phyloP scores from a whole-genome alignment of 2,888 invertebrate genomes.

The Chaetogeoica ovagalla region DNA sequence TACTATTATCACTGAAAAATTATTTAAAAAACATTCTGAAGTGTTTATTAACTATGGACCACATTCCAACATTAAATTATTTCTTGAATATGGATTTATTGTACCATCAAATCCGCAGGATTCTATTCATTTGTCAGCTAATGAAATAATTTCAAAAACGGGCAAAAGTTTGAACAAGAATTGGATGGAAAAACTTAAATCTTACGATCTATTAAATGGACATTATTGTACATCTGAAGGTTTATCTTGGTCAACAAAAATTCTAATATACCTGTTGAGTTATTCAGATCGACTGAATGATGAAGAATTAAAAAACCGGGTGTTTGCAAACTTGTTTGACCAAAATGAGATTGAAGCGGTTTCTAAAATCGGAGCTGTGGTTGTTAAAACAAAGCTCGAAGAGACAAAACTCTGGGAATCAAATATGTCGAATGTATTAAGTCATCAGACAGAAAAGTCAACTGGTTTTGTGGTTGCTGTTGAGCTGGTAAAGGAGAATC shows the following conservation, averaged over 20 bases:
- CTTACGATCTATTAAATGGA: conserved; percentile 63
- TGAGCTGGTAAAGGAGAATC: conserved; percentile 55
- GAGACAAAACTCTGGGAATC: conserved; percentile 40
- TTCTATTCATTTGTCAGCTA: conserved; percentile 64
- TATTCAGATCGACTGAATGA: conserved; percentile 55
- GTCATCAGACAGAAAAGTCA: conserved; percentile 29
- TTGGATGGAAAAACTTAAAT: conserved; percentile 67
- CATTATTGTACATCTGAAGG: conserved; percentile 56
- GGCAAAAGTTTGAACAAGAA: conserved; percentile 55
- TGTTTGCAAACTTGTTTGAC: conserved; percentile 49
- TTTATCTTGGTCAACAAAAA: conserved; percentile 57
- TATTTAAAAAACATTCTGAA: conserved; percentile 69
- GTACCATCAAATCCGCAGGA: conserved; percentile 70
- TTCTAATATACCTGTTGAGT: conserved; percentile 56
- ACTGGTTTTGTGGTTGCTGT: conserved; percentile 55
- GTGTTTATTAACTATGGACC: conserved; percentile 88
- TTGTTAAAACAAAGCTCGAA: conserved; percentile 49
- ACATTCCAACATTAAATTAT: conserved; percentile 78
- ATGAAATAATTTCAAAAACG: conserved; percentile 52
- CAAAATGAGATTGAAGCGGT: conserved; percentile 46
- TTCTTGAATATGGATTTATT: conserved; percentile 86
- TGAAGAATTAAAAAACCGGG: conserved; percentile 54
- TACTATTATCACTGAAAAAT: conserved; percentile 63
- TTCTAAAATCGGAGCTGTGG: conserved; percentile 51
- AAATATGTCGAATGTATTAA: conserved; percentile 45